These are phyloP conservation scores for Helarctos malayanus DNA, from an alignment of 2,797 vertebrate species.

Conservation along the genomic window DNA sequence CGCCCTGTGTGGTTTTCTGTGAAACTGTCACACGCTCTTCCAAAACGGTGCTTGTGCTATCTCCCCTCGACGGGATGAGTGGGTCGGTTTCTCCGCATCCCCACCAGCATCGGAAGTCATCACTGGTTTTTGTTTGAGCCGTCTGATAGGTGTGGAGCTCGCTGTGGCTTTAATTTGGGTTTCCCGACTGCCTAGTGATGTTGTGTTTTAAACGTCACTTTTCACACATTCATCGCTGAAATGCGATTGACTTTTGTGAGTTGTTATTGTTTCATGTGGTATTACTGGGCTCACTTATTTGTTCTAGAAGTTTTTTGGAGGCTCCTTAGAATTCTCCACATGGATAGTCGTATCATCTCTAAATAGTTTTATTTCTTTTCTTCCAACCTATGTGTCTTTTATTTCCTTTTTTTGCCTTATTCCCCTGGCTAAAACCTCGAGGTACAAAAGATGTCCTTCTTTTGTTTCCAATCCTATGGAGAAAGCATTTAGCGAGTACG, in stretches of 20 bases:
- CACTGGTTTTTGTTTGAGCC: neutral
- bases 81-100: neutral
- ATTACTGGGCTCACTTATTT: neutral
- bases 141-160: neutral
- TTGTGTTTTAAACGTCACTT: neutral
- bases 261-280: neutral
- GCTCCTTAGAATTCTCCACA: neutral
- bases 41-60: accelerated
- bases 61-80: accelerated
- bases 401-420: neutral
- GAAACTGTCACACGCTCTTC: neutral
- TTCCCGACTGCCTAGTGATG: neutral
- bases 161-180: neutral
- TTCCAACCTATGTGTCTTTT: neutral
- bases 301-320: neutral
- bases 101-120: neutral
- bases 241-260: neutral
- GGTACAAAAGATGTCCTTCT: neutral
- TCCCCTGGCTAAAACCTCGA: neutral
- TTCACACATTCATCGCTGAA: neutral
- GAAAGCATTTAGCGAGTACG: neutral
- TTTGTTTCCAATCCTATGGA: neutral
- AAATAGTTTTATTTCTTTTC: neutral
- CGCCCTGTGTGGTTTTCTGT: neutral
- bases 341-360: neutral